Evolutionary conservation across 2,888 invertebrate species (phyloP).

Genomic region (Axea sp.): DNA sequence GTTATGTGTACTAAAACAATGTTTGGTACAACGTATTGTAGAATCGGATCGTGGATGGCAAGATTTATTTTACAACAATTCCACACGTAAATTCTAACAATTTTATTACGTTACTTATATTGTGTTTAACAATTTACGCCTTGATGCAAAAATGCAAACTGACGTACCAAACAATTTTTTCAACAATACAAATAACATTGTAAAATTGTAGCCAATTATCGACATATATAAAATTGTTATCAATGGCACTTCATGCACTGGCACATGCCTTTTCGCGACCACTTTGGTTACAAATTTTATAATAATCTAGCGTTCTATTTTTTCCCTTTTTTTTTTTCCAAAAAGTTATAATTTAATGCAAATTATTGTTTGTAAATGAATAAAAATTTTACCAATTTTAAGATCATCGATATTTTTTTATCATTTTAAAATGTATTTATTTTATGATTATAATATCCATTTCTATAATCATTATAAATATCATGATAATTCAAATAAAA

Average conservation of each 20-base stretch:
- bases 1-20: conserved; percentile 32
- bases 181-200: conserved; percentile 16
- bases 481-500: no score
- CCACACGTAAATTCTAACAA: conserved; percentile 19
- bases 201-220: conserved; percentile 25
- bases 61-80: conserved; percentile 62
- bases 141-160: conserved; percentile 2
- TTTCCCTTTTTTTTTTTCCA: no score
- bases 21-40: conserved; percentile 50
- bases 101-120: conserved; percentile 19
- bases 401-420: no score
- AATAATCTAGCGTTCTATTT: no score
- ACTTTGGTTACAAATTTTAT: conserved; percentile 58
- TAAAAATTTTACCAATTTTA: no score
- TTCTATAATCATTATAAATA: no score
- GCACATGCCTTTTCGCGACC: conserved; percentile 66
- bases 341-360: no score
- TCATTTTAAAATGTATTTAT: no score
- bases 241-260: conserved; percentile 77
- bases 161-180: conserved; percentile 39
- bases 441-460: no score
- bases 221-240: conserved; percentile 49
- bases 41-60: conserved; percentile 62
- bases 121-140: conserved; percentile 45
- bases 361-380: no score